Conservation (phyloP, 2,797 vertebrate genomes). For the Pipistrellus pipistrellus region DNA sequence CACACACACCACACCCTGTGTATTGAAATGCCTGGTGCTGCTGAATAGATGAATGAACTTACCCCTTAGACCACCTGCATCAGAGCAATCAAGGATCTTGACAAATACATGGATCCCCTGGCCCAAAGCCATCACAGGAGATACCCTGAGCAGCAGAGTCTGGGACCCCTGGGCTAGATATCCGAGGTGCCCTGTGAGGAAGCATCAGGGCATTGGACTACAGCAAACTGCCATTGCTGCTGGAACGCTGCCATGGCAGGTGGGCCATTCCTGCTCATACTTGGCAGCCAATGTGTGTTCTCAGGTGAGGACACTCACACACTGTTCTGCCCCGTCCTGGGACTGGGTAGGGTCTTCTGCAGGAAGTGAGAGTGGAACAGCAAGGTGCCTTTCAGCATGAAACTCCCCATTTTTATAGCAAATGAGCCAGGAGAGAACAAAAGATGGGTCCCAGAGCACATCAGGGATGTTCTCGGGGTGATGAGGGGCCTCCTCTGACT, state of each 20-base stretch:
- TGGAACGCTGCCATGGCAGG: neutral
- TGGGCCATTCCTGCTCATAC: neutral
- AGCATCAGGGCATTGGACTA: neutral
- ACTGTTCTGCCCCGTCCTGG: neutral
- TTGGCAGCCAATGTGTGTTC: neutral
- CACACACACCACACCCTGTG: neutral
- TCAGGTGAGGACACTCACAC: neutral
- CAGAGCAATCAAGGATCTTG: neutral
- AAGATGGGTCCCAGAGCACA: neutral
- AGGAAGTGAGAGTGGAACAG: neutral
- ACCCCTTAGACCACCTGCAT: neutral
- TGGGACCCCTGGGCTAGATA: neutral
- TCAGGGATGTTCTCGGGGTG: neutral
- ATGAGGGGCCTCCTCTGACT: neutral
- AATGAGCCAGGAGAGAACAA: neutral
- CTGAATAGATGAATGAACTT: neutral
- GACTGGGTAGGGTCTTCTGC: neutral
- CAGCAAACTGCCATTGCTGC: neutral
- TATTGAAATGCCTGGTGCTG: neutral
- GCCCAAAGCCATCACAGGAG: slow-evolving; percentile 2
- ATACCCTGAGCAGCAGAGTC: neutral
- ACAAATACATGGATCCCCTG: neutral
- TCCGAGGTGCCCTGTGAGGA: neutral
- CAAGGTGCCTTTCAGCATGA: neutral
- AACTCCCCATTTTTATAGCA: neutral